phyloP scores from a whole-genome alignment of 2,113 vertebrate species.

The Atlantisia rogersi region DNA sequence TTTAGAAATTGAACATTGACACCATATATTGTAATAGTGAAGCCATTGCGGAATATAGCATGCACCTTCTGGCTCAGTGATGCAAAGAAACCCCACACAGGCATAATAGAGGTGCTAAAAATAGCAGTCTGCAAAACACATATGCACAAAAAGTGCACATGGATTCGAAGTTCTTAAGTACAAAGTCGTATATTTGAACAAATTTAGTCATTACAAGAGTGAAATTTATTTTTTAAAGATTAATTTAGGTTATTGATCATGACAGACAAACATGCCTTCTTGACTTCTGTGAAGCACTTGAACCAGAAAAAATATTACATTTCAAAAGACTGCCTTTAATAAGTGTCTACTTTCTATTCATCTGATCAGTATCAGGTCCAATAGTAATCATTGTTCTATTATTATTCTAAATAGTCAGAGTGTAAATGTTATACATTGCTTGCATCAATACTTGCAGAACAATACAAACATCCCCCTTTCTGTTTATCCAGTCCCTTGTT shows the following conservation, averaged over 20 bases:
- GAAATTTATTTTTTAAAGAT: background rate
- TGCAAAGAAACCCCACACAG: background rate
- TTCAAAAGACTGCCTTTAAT: background rate
- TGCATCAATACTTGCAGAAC: background rate
- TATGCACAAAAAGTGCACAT: fast-evolving
- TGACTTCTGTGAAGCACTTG: background rate
- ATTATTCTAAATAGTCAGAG: background rate
- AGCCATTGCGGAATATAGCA: background rate
- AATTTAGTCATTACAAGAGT: background rate
- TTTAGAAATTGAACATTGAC: background rate
- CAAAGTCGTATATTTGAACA: background rate
- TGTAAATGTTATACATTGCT: background rate
- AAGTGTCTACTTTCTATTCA: background rate
- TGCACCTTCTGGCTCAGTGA: background rate
- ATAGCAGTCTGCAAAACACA: background rate
- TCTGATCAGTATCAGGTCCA: background rate
- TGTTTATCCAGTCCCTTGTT: background rate
- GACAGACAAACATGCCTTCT: background rate
- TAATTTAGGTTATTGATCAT: background rate
- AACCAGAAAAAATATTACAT: background rate
- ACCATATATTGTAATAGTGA: background rate
- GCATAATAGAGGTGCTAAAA: background rate
- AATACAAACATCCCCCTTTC: background rate
- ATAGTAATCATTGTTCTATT: slow-evolving; percentile 8
- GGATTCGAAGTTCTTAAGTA: background rate